Evolutionary conservation across 2,113 vertebrate genomes (phyloP).

Genomic region (Phalacrocorax aristotelis): DNA sequence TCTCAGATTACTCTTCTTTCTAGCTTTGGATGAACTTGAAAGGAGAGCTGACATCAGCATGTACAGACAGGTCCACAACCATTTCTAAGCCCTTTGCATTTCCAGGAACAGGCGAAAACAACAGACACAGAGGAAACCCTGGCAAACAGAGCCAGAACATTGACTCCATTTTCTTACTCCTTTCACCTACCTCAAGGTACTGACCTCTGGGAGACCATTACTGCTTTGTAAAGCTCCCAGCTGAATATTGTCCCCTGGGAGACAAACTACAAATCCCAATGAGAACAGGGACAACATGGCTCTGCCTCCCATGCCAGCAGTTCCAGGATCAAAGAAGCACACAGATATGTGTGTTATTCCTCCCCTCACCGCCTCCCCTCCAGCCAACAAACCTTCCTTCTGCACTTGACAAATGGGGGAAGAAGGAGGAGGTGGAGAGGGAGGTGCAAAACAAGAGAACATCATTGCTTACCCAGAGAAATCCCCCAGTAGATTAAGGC

Average conservation of each 20-base stretch:
- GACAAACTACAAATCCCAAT: not conserved
- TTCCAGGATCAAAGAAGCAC: not conserved
- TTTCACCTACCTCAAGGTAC: not conserved
- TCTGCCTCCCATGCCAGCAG: not conserved
- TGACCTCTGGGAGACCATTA: not conserved
- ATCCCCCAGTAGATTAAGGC: not conserved
- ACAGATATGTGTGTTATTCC: not conserved
- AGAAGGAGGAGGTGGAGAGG: not conserved
- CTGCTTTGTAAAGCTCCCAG: not conserved
- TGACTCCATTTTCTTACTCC: not conserved
- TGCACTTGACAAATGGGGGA: not conserved
- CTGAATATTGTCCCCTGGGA: not conserved
- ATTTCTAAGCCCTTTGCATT: not conserved
- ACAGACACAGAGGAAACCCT: not conserved
- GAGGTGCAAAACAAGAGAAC: not conserved
- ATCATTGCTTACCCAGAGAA: not conserved
- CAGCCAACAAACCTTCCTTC: not conserved
- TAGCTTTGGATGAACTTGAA: not conserved
- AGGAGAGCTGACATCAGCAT: not conserved
- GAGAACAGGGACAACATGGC: not conserved
- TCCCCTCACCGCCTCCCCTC: not conserved
- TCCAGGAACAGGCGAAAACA: not conserved
- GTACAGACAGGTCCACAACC: not conserved
- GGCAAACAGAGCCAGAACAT: not conserved
- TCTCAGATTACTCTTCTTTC: conserved; percentile 4